Conservation (phyloP, 64 coral and sea anemone genomes). For the Porites australiensis region DNA sequence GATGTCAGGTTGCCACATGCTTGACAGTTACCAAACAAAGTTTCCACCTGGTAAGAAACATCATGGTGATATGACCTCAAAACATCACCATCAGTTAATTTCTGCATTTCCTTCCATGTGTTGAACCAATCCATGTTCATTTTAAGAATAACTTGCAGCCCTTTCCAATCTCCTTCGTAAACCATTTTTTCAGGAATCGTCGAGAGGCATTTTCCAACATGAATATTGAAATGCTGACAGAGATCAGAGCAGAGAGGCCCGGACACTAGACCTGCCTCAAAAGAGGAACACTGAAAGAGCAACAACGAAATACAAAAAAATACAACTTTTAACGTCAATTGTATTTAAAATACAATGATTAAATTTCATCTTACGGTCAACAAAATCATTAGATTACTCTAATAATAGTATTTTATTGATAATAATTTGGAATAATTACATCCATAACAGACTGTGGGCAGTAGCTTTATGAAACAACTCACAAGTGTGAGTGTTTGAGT, state of each 20-base stretch:
- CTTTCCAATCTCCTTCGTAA: conserved; percentile 66
- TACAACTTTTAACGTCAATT: no score
- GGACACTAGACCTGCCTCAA: conserved; percentile 61
- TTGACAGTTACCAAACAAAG: conserved; percentile 72
- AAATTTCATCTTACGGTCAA: neutral
- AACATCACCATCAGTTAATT: neutral
- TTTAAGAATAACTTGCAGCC: conserved; percentile 71
- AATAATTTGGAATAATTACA: no score
- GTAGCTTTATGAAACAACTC: no score
- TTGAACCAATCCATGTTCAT: conserved; percentile 9
- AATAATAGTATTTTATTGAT: no score
- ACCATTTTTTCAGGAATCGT: conserved; percentile 62
- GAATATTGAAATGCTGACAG: conserved; percentile 44
- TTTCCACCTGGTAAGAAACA: conserved; percentile 34
- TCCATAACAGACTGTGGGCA: no score
- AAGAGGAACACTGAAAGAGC: conserved; percentile 73
- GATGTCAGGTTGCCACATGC: conserved; percentile 41
- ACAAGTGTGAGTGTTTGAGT: no score
- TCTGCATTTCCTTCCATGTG: neutral
- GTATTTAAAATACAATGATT: neutral
- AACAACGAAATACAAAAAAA: neutral
- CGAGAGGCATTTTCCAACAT: conserved; percentile 50
- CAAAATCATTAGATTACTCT: no score
- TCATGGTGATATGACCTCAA: neutral
- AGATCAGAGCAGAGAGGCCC: conserved; percentile 73